phyloP scores from a whole-genome alignment of 2,888 invertebrate genomes.

The Leptinotarsa rubiginosa region DNA sequence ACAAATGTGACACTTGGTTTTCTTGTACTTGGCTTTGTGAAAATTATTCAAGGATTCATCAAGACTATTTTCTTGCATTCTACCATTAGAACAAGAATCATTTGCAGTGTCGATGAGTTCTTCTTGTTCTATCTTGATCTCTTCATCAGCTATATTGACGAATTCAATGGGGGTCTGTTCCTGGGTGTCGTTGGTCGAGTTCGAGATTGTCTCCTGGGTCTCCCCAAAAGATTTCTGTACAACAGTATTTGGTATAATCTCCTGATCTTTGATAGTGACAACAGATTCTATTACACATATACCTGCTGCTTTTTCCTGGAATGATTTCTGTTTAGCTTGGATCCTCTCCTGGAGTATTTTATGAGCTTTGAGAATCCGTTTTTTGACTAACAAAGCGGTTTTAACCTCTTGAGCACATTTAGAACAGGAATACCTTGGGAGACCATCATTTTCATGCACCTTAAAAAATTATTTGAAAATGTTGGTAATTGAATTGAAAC shows the following conservation, averaged over 20 bases:
- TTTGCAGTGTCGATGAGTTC: constrained; percentile 21
- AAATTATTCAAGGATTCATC: constrained; percentile 29
- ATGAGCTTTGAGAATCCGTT: constrained; percentile 56
- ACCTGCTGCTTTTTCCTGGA: neutral
- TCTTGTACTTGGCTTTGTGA: constrained; percentile 53
- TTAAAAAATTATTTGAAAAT: constrained; percentile 38
- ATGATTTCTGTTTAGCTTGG: constrained; percentile 25
- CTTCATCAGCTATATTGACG: constrained; percentile 26
- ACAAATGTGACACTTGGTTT: constrained; percentile 55
- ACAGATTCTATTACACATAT: neutral
- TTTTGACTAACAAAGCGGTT: constrained; percentile 53
- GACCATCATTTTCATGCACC: constrained; percentile 54
- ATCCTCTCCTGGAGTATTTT: constrained; percentile 46
- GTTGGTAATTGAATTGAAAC: neutral
- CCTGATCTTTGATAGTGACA: neutral
- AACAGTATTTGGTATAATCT: neutral
- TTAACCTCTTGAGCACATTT: constrained; percentile 57
- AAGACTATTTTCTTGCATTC: constrained; percentile 16
- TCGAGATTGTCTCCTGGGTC: no score
- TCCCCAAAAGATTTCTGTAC: no score
- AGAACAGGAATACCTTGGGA: constrained; percentile 56
- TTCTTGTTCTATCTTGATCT: constrained; percentile 19
- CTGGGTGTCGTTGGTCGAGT: neutral
- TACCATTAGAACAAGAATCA: neutral
- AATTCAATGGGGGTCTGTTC: constrained; percentile 33